phyloP scores from a whole-genome alignment of 2,113 vertebrate species.

The Lasiurus cinereus region DNA sequence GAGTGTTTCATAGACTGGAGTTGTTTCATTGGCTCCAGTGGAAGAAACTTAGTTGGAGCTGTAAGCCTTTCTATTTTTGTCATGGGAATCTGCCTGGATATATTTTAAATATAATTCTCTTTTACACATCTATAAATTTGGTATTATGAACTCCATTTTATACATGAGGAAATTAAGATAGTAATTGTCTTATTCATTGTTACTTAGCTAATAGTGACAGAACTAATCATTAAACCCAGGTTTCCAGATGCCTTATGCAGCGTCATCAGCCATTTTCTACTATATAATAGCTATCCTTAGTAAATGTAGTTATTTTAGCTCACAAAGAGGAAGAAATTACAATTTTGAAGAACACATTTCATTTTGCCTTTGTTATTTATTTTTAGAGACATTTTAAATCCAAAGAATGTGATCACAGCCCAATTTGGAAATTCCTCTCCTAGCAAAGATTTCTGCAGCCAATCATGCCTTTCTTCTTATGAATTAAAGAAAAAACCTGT shows the following conservation, averaged over 20 bases:
- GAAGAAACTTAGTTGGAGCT: constrained; percentile 34
- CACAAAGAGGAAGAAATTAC: constrained; percentile 55
- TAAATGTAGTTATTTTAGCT: constrained; percentile 66
- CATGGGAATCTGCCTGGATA: constrained; percentile 35
- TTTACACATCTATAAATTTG: constrained; percentile 32
- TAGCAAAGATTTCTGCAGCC: constrained; percentile 96
- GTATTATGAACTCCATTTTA: constrained; percentile 49
- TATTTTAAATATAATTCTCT: constrained; percentile 65
- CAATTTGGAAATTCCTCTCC: constrained; percentile 90
- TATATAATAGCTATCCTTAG: constrained; percentile 34
- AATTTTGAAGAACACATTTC: constrained; percentile 68
- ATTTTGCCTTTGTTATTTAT: constrained; percentile 73
- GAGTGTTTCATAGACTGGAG: not conserved
- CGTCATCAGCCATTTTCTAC: constrained; percentile 25
- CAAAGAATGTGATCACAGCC: constrained; percentile 93
- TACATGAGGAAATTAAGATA: constrained; percentile 60
- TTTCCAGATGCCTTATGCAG: constrained; percentile 18
- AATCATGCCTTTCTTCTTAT: constrained; percentile 92
- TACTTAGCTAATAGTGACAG: constrained; percentile 55
- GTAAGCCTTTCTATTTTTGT: constrained; percentile 60
- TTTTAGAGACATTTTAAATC: constrained; percentile 92
- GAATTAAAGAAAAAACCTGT: constrained; percentile 91
- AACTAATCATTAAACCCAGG: constrained; percentile 44
- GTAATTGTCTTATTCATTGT: constrained; percentile 51
- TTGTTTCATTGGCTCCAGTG: not conserved